These are phyloP conservation scores for Lepidurus couesii DNA, from an alignment of 1,140 invertebrate species.

Conservation along the genomic window DNA sequence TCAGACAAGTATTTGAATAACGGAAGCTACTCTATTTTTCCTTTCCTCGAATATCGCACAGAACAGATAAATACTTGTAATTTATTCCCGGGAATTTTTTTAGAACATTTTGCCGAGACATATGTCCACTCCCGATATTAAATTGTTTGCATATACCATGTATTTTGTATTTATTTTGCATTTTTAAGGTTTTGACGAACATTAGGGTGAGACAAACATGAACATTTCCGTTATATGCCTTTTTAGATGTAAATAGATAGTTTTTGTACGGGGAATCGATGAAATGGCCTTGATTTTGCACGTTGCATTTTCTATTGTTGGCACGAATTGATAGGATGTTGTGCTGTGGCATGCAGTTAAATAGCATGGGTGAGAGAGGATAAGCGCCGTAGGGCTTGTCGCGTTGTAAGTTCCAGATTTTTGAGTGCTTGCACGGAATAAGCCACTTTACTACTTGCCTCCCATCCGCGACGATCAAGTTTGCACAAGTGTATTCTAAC, in stretches of 20 bases:
- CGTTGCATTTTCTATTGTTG: neutral
- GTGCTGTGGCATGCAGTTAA: neutral
- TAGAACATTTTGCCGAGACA: neutral
- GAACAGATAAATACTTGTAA: neutral
- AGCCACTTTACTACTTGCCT: neutral
- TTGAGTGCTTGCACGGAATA: neutral
- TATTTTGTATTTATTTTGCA: neutral
- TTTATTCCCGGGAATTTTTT: neutral
- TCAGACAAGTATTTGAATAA: conserved; percentile 12
- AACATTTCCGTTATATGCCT: neutral
- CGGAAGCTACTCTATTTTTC: neutral
- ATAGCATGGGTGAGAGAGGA: neutral
- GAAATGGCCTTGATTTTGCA: neutral
- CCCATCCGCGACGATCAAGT: neutral
- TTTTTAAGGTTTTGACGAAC: neutral
- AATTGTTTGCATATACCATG: neutral
- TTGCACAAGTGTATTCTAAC: conserved; percentile 11
- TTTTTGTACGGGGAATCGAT: conserved; percentile 15
- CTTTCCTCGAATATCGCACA: neutral
- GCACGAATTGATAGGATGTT: neutral
- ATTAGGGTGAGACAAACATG: neutral
- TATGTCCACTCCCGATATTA: neutral
- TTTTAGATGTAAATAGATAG: conserved; percentile 12
- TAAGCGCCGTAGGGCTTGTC: conserved; percentile 4
- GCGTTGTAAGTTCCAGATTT: neutral